Conservation (phyloP, 2,888 invertebrate genomes). For the Macrosiphum euphorbiae region DNA sequence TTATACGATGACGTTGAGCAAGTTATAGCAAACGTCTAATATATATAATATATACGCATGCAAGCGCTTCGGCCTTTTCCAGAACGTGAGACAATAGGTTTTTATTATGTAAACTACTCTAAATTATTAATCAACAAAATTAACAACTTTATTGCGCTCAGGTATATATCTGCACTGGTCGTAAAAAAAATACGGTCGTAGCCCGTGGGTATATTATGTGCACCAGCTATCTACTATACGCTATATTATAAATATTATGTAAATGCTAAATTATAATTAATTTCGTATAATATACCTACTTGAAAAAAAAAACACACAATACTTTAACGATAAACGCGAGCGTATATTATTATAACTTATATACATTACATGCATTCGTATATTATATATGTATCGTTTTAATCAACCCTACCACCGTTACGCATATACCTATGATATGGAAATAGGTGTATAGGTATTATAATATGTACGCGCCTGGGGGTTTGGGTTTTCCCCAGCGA, state of each 20-base stretch:
- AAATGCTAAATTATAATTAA: constrained; percentile 37
- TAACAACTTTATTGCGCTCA: constrained; percentile 18
- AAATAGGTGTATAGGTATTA: constrained; percentile 12
- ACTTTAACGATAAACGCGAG: constrained; percentile 7
- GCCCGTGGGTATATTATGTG: background rate
- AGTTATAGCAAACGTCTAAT: background rate
- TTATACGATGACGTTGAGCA: too few species aligned
- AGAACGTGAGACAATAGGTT: background rate
- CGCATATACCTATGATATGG: background rate
- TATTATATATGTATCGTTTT: background rate
- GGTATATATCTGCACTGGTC: background rate
- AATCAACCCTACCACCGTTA: background rate
- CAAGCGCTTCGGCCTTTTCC: background rate
- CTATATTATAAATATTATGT: constrained; percentile 32
- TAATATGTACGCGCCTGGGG: background rate
- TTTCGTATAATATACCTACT: constrained; percentile 10
- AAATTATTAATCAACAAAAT: constrained; percentile 45
- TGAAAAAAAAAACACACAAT: background rate
- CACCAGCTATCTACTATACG: background rate
- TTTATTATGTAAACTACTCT: constrained; percentile 35
- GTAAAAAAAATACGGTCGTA: background rate
- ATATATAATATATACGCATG: background rate
- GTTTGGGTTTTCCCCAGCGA: constrained; percentile 2
- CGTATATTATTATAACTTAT: background rate
- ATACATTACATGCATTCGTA: background rate